Evolutionary conservation across 2,113 vertebrate genomes (phyloP), one percentile per base, ranked within the genome.

Genomic region (Dipodomys merriami): DNA sequence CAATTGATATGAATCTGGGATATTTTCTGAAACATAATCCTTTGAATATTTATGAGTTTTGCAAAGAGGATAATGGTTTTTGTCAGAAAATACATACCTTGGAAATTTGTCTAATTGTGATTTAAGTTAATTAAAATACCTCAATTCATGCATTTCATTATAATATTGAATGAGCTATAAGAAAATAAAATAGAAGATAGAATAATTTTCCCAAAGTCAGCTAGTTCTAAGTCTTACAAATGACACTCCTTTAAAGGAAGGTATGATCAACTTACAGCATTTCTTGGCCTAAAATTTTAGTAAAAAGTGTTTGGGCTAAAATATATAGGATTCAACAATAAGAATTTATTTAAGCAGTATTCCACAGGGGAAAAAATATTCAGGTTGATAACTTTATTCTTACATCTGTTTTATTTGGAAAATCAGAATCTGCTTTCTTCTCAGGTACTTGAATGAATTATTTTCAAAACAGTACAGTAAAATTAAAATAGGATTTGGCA

Each of bases 1-100:
- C 27, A 71, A n/a, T 57, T 77, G 67, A 30, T 88, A 72, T 79
- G 76, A 91, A 88, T 71, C 79, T 35, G 10, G 27, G 64, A 44
- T 62, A 93, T 62, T 85, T 95, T 73, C 33, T 79, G 72, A 82
- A 96, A 89, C 1, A 19, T 67, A 95, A 94, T 83, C 57, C 44
- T 53, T 95, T 95, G 71, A 87, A 88, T 90, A 91, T 93, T 29
- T 53, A 81, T 91, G 91, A 86, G 68, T 84, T 94, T 92, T 87
- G 57, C 62, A 67, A 20, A 89, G 62, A 39, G 86, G 19, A 46
- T 46, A 22, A 83, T 86, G 86, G 12, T 1, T 57, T 86, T 93
- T 89, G 46, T 78, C 94, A 85, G 69, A 90, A 95, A 12, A 87
- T 11, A 57, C 68, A 77, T 53, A 46, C 60, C 65, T 87, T 91